phyloP scores from a whole-genome alignment of 2,888 invertebrate genomes.

The Euplagia quadripunctaria region DNA sequence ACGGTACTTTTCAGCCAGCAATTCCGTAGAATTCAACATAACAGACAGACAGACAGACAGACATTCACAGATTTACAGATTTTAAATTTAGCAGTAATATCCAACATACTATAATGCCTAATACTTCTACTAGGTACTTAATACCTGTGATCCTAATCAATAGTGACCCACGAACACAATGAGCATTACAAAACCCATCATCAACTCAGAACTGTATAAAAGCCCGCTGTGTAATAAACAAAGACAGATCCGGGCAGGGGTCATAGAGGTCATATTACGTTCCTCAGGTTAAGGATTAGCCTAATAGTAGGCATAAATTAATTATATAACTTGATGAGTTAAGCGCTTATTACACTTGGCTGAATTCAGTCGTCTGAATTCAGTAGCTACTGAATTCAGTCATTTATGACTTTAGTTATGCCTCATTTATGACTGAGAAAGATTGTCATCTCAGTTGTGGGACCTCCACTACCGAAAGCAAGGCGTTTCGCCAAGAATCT shows the following conservation, averaged over 20 bases:
- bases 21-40: conserved; percentile 46
- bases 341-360: too few species aligned
- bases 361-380: too few species aligned
- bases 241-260: not conserved
- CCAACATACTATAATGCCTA: not conserved
- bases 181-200: not conserved
- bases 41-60: too few species aligned
- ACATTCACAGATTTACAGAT: too few species aligned
- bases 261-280: not conserved
- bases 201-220: not conserved
- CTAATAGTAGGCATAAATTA: not conserved
- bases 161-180: not conserved
- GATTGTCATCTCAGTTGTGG: not conserved
- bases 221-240: not conserved
- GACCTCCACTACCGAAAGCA: not conserved
- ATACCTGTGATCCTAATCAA: too few species aligned
- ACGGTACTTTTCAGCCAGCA: conserved; percentile 11
- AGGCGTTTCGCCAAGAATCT: too few species aligned
- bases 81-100: not conserved
- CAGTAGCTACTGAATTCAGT: too few species aligned
- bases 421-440: not conserved
- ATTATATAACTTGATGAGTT: too few species aligned
- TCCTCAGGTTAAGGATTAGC: not conserved
- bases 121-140: not conserved
- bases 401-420: too few species aligned